Evolutionary conservation across 2,888 invertebrate genomes (phyloP).

Genomic region (Malacosoma neustria): DNA sequence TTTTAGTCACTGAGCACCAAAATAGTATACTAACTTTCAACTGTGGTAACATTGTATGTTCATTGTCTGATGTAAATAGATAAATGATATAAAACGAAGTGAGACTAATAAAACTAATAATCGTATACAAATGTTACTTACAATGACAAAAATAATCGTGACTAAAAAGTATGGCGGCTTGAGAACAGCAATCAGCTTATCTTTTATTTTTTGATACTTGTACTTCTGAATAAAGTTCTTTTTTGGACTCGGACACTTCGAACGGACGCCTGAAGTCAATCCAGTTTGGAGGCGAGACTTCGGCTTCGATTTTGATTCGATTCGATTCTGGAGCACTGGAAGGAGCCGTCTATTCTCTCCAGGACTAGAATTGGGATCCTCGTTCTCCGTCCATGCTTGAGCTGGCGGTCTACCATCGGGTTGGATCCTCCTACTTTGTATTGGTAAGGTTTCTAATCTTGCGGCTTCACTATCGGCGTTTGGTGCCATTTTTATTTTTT

Average conservation of each 20-base stretch:
- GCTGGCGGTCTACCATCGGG: conserved; percentile 32
- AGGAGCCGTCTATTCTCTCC: conserved; percentile 46
- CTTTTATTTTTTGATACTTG: conserved; percentile 46
- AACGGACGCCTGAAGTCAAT: conserved; percentile 38
- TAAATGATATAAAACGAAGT: too few species aligned
- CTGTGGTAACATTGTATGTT: too few species aligned
- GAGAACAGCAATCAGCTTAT: conserved; percentile 40
- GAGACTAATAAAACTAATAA: neutral
- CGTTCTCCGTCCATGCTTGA: conserved; percentile 49
- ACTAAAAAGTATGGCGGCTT: conserved; percentile 57
- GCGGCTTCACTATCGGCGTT: conserved; percentile 38
- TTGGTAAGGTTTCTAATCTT: neutral
- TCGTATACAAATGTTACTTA: conserved; percentile 26
- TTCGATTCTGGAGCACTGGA: conserved; percentile 20
- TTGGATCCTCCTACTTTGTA: conserved; percentile 31
- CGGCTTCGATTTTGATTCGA: conserved; percentile 15
- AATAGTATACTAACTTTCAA: too few species aligned
- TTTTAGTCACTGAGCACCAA: too few species aligned
- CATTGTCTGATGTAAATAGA: too few species aligned
- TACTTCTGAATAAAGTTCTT: conserved; percentile 18
- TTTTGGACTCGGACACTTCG: conserved; percentile 20
- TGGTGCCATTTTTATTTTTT: conserved; percentile 32
- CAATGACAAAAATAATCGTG: conserved; percentile 50
- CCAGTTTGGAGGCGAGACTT: conserved; percentile 42
- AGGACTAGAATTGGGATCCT: conserved; percentile 31